Evolutionary conservation across 2,888 invertebrate species (phyloP), one percentile per base, ranked within the genome.

Genomic region (Halocaridina rubra): DNA sequence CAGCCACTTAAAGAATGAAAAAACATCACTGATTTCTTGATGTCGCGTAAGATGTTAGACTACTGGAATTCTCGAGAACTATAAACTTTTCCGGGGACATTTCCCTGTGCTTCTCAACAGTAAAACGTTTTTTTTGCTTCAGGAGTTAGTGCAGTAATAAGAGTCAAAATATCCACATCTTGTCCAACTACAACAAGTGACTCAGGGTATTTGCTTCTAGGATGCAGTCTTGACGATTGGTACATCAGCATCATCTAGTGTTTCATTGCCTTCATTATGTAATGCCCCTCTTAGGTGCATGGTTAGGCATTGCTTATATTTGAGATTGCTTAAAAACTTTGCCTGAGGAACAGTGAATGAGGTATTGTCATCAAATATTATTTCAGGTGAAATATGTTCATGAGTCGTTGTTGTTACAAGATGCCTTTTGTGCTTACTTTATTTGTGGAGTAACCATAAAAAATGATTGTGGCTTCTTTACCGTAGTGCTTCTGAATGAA

Each of bases 161-260:
- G 78, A 64, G 33, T 90, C 89, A 32, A 88, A 82, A 82, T 88
- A 89, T 88, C 29, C 76, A 78, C 64, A 29, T 79, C 89, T 74
- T 74, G 89, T 89, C 84, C 84, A 84, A 87, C 89, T 89, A 90
- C 89, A 86, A 90, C 90, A 88, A 53, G 64, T 64, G 78, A 69
- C 29, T 69, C 69, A 69, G 67, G 69, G 24, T 53, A 79, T 79
- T 39, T 30, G 79, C 79, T 69, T 79, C 79, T n/a, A 53, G 29
- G 64, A 64, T 74, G 74, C 61, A 64, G 90, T 90, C 79, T 91
- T 89, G 71, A 90, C 88, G 84, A 90, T 91, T 69, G 90, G 89
- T 88, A 90, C 90, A 90, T 90, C 90, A 81, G 90, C 90, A 89
- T 90, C 89, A 89, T 88, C 87, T 84, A 90, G 90, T 89, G 90